phyloP scores from a whole-genome alignment of 2,888 invertebrate genomes.

The Drosophila mayaguana region DNA sequence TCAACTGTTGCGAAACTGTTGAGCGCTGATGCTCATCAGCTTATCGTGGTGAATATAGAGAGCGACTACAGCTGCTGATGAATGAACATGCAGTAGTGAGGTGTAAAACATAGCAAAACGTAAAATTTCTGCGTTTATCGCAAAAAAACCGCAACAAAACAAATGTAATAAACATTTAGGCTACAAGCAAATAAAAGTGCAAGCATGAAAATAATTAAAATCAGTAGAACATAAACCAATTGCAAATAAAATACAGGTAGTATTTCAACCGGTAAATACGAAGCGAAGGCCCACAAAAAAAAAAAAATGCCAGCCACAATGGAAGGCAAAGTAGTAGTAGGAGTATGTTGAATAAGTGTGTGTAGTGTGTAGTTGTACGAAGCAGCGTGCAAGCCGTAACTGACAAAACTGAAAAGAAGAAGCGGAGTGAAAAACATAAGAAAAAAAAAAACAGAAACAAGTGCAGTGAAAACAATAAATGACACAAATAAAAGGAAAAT shows the following conservation, averaged over 20 bases:
- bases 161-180: conserved; percentile 28
- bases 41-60: conserved; percentile 43
- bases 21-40: conserved; percentile 13
- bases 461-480: conserved; percentile 23
- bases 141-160: conserved; percentile 44
- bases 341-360: conserved; percentile 65
- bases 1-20: conserved; percentile 42
- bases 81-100: conserved; percentile 74
- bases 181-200: background rate
- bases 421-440: conserved; percentile 38
- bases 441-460: conserved; percentile 36
- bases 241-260: conserved; percentile 6
- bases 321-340: conserved; percentile 57
- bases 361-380: conserved; percentile 73
- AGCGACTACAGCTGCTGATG: conserved; percentile 66
- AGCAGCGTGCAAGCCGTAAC: conserved; percentile 61
- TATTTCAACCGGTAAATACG: conserved; percentile 49
- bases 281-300: background rate
- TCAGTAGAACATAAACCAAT: background rate
- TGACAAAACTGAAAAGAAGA: conserved; percentile 39
- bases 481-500: conserved; percentile 20
- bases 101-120: conserved; percentile 68
- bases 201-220: background rate
- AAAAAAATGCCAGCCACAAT: conserved; percentile 40
- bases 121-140: conserved; percentile 51